These are phyloP conservation scores for Platichthys stellatus DNA, from an alignment of 2,113 vertebrate genomes.

Conservation along the genomic window DNA sequence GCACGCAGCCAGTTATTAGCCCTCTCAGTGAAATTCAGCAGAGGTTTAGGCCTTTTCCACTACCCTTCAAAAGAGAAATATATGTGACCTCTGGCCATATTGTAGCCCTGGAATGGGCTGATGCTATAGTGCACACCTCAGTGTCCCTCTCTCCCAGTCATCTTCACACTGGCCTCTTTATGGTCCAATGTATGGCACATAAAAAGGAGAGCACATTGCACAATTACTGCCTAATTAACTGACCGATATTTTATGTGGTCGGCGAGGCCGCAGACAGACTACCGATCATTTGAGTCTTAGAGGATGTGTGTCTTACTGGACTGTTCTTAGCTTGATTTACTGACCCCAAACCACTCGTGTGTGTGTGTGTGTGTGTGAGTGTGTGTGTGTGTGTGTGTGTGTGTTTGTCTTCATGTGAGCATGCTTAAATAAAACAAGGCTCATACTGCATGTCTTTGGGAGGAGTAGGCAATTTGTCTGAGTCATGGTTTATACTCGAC, in stretches of 20 bases:
- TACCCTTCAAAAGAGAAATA: conserved; percentile 54
- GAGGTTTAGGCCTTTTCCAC: conserved; percentile 13
- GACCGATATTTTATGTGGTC: conserved; percentile 76
- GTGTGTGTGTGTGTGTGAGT: background rate
- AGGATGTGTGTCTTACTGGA: conserved; percentile 62
- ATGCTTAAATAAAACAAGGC: conserved; percentile 47
- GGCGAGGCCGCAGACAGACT: conserved; percentile 68
- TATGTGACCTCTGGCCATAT: conserved; percentile 52
- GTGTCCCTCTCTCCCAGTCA: conserved; percentile 37
- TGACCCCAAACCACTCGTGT: conserved; percentile 32
- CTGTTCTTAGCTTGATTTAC: conserved; percentile 68
- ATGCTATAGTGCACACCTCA: conserved; percentile 36
- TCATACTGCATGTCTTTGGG: conserved; percentile 54
- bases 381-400: too few relatives aligned
- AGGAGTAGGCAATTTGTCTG: conserved; percentile 69
- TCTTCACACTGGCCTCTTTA: conserved; percentile 65
- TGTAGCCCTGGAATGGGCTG: conserved; percentile 46
- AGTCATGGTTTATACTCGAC: conserved; percentile 62
- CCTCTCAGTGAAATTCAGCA: conserved; percentile 36
- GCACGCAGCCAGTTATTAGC: conserved; percentile 24
- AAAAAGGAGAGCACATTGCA: conserved; percentile 71
- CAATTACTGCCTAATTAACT: conserved; percentile 80
- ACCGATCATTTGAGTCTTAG: conserved; percentile 67
- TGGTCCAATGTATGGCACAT: conserved; percentile 70
- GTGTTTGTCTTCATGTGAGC: conserved; percentile 11